Conservation (phyloP, 2,888 invertebrate species). For the Platycheirus rosarum region DNA sequence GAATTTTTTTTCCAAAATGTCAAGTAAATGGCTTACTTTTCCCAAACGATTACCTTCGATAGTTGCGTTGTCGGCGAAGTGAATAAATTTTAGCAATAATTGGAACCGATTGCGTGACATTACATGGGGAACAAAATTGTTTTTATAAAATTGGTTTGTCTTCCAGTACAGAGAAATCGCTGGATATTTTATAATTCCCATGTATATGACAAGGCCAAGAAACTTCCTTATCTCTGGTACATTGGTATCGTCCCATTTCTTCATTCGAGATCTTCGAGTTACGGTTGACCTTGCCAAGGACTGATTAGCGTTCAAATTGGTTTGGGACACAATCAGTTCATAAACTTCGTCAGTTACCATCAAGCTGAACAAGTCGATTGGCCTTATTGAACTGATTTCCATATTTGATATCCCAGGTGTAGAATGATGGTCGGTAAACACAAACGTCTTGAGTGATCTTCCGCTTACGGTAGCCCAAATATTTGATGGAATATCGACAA, state of each 20-base stretch:
- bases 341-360: conserved; percentile 47
- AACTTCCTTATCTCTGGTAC: conserved; percentile 37
- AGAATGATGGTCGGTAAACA: conserved; percentile 2
- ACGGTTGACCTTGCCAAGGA: conserved; percentile 24
- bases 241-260: conserved; percentile 20
- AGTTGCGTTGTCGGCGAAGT: conserved; percentile 2
- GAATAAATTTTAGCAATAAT: too few species aligned
- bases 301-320: conserved; percentile 35
- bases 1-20: conserved; percentile 43
- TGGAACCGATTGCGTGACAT: conserved; percentile 37
- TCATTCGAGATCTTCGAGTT: conserved; percentile 11
- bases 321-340: conserved; percentile 37
- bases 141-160: conserved; percentile 36
- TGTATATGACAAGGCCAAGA: conserved; percentile 16
- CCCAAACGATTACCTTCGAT: conserved; percentile 1
- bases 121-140: not conserved
- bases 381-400: conserved; percentile 23
- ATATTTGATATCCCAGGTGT: not conserved
- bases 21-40: conserved; percentile 25
- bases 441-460: too few species aligned
- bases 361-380: conserved; percentile 41
- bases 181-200: conserved; percentile 42
- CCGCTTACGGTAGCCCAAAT: too few species aligned
- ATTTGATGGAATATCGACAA: conserved; percentile 20
- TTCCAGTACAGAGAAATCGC: conserved; percentile 33